These are phyloP conservation scores for Icerya purchasi DNA, from an alignment of 2,888 invertebrate species.

Conservation along the genomic window DNA sequence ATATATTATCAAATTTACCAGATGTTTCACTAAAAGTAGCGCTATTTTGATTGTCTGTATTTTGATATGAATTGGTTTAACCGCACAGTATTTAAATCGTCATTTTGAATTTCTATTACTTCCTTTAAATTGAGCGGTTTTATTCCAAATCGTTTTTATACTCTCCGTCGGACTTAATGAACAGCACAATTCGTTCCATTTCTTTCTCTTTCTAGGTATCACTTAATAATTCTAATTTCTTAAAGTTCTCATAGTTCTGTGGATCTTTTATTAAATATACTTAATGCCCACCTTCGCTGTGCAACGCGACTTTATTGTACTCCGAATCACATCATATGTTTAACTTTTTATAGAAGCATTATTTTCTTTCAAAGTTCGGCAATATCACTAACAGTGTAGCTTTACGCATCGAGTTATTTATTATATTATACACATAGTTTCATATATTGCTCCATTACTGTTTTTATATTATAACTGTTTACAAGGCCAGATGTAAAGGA, in stretches of 20 bases:
- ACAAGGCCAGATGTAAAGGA: too few relatives aligned
- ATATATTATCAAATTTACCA: not conserved
- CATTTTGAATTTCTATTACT: not conserved
- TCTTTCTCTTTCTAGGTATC: not conserved
- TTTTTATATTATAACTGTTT: not conserved
- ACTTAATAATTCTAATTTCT: not conserved
- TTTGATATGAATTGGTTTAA: not conserved
- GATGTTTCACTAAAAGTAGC: not conserved
- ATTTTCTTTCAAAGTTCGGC: not conserved
- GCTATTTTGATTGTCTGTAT: not conserved
- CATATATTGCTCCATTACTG: not conserved
- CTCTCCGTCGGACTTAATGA: too few relatives aligned
- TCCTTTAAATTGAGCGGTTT: not conserved
- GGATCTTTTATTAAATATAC: not conserved
- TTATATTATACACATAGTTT: not conserved
- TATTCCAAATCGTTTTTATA: not conserved
- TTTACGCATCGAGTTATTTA: not conserved
- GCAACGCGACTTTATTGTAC: not conserved
- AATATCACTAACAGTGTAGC: not conserved
- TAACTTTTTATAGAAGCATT: not conserved
- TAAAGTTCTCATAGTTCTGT: not conserved
- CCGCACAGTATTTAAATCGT: not conserved
- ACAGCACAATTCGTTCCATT: not conserved
- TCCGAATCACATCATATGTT: not conserved
- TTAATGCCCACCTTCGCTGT: not conserved